Evolutionary conservation across 2,888 invertebrate genomes (phyloP).

Genomic region (Catocala sponsa): DNA sequence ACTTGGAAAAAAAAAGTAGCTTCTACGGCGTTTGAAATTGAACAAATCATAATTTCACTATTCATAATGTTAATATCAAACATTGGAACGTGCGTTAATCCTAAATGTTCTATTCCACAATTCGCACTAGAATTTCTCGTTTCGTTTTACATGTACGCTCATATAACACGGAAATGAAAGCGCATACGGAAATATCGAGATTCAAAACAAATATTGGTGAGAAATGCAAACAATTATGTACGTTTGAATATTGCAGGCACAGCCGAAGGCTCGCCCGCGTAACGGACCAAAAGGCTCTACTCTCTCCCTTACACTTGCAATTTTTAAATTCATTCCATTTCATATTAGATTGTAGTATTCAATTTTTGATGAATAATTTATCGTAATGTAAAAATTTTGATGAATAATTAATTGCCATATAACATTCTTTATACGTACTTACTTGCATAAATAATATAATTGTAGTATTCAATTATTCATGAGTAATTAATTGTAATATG

Average conservation of each 20-base stretch:
- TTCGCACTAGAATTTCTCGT: background rate
- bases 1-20: too few species aligned
- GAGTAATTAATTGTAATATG: too few species aligned
- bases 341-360: too few species aligned
- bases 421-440: too few species aligned
- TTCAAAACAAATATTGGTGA: constrained; percentile 16
- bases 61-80: background rate
- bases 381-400: too few species aligned
- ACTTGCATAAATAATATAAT: too few species aligned
- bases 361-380: too few species aligned
- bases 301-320: background rate
- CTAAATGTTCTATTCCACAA: background rate
- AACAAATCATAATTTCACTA: too few species aligned
- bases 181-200: constrained; percentile 7
- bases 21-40: too few species aligned
- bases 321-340: background rate
- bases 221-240: constrained; percentile 14
- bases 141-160: constrained; percentile 2
- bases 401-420: too few species aligned
- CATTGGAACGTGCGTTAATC: background rate
- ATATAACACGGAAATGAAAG: constrained; percentile 4
- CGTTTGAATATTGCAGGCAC: constrained; percentile 2
- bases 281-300: background rate
- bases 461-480: too few species aligned
- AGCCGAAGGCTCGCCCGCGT: background rate